Conservation (phyloP, 2,888 invertebrate species). For the Sclerodermus sp. region DNA sequence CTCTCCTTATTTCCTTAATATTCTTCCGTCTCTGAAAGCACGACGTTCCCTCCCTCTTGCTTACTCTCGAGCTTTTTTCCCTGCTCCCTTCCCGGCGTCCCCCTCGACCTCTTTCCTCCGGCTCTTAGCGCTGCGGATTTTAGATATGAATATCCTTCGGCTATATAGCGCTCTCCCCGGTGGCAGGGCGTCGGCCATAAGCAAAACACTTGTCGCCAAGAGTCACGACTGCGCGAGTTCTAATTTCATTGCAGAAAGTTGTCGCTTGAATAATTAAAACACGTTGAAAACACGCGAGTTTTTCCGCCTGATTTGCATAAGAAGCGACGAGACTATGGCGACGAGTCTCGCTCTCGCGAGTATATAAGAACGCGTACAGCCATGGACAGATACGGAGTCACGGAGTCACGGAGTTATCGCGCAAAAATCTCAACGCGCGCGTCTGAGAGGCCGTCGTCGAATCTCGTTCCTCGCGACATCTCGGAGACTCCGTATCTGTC, state of each 20-base stretch:
- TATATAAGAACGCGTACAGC: no score
- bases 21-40: constrained; percentile 11
- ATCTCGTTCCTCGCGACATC: no score
- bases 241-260: constrained; percentile 55
- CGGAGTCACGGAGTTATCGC: no score
- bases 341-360: no score
- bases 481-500: not conserved
- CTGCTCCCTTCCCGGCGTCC: constrained; percentile 6
- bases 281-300: constrained; percentile 47
- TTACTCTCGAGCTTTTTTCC: not conserved
- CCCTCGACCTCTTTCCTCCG: constrained; percentile 4
- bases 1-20: constrained; percentile 31
- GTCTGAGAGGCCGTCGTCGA: no score
- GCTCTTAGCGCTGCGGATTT: constrained; percentile 16
- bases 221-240: constrained; percentile 46
- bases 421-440: no score
- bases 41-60: not conserved
- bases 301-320: constrained; percentile 50
- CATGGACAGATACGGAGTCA: no score
- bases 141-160: constrained; percentile 19
- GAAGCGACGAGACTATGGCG: constrained; percentile 27
- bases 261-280: constrained; percentile 56
- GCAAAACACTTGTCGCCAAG: constrained; percentile 51
- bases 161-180: constrained; percentile 15
- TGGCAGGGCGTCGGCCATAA: constrained; percentile 34